Percentiles rank a stretch among this genome's conserved stretches.
Evolutionary conservation across 2,797 vertebrate genomes (phyloP).

Genomic region (Mycteria americana): DNA sequence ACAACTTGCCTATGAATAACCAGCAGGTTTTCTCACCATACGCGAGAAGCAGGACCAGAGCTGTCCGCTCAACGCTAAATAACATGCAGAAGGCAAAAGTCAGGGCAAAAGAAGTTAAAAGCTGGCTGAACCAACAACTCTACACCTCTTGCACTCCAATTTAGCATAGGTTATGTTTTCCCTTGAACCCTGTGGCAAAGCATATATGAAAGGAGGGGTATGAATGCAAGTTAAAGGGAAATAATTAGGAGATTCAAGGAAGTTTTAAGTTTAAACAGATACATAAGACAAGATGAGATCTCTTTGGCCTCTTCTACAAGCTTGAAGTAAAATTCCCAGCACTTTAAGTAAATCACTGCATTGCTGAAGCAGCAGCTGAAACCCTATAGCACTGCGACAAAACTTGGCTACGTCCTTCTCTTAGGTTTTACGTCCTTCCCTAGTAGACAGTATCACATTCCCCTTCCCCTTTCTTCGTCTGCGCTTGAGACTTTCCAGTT

Average conservation of each 20-base stretch:
- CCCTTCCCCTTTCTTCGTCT: not conserved
- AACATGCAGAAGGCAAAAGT: not conserved
- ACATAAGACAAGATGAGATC: not conserved
- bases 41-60: not conserved
- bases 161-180: fast-evolving
- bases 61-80: not conserved
- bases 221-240: not conserved
- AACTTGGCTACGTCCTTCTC: not conserved
- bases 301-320: not conserved
- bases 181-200: not conserved
- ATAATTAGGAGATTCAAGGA: not conserved
- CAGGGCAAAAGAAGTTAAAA: not conserved
- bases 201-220: not conserved
- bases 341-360: not conserved
- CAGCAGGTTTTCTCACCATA: not conserved
- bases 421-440: not conserved
- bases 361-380: slow-evolving; percentile 29
- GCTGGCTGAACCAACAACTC: not conserved
- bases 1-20: not conserved
- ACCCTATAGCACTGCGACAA: not conserved
- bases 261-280: not conserved
- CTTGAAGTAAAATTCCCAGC: not conserved
- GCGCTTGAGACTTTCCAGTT: not conserved
- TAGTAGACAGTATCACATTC: not conserved
- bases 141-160: fast-evolving